Percentiles rank a stretch among this genome's conserved stretches.
These are phyloP conservation scores for Gasteruption jaculator DNA, from an alignment of 2,888 invertebrate species.

Conservation along the genomic window DNA sequence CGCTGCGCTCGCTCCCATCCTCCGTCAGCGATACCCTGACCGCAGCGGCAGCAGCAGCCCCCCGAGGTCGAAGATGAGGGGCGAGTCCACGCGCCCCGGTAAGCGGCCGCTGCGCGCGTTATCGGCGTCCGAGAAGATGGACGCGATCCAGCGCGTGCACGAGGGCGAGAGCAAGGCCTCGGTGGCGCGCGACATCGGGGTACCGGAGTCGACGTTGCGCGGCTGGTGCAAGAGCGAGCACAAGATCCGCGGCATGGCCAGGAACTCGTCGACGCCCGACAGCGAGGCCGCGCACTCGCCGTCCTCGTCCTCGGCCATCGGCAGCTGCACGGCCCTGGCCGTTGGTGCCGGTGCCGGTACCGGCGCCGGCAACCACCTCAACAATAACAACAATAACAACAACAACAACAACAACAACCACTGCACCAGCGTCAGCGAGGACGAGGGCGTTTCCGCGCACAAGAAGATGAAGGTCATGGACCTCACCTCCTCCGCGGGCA, in stretches of 20 bases:
- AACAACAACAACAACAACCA: background rate
- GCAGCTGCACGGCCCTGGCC: slow-evolving; percentile 25
- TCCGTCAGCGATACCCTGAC: too few relatives aligned
- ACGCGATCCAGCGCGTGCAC: slow-evolving; percentile 77
- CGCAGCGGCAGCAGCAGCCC: background rate
- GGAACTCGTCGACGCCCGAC: slow-evolving; percentile 65
- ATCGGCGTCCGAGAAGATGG: slow-evolving; percentile 73
- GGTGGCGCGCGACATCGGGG: slow-evolving; percentile 79
- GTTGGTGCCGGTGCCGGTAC: slow-evolving; percentile 14
- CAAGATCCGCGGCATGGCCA: slow-evolving; percentile 67
- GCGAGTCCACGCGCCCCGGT: slow-evolving; percentile 58
- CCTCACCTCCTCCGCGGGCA: slow-evolving; percentile 22
- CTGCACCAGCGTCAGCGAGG: slow-evolving; percentile 29
- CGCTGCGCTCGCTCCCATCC: too few relatives aligned
- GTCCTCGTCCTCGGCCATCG: slow-evolving; percentile 36
- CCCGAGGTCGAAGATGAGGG: slow-evolving; percentile 57
- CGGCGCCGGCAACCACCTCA: slow-evolving; percentile 19
- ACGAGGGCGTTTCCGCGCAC: slow-evolving; percentile 34
- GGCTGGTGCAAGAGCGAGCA: slow-evolving; percentile 88
- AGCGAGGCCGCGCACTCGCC: slow-evolving; percentile 50
- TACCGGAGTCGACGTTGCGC: slow-evolving; percentile 79
- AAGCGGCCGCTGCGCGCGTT: slow-evolving; percentile 76
- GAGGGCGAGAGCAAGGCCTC: slow-evolving; percentile 83
- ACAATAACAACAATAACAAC: too few relatives aligned
- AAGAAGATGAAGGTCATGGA: slow-evolving; percentile 35